Conservation (phyloP, 2,113 vertebrate species). For the Ascaphus truei region DNA sequence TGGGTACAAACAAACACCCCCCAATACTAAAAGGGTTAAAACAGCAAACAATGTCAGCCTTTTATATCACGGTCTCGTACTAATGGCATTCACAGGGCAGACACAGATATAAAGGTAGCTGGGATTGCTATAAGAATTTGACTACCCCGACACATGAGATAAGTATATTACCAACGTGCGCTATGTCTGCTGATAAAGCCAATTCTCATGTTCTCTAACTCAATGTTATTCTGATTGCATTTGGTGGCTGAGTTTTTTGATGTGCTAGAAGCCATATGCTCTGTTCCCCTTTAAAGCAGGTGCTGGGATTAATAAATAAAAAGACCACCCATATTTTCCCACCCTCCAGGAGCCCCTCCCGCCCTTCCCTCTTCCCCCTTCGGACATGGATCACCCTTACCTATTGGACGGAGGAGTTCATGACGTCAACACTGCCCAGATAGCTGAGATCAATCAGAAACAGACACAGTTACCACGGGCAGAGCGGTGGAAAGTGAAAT, state of each 20-base stretch:
- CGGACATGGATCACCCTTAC: conserved; percentile 99
- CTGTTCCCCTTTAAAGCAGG: conserved; percentile 97
- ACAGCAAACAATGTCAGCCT: neutral
- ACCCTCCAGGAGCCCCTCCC: conserved; percentile 50
- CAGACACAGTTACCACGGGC: conserved; percentile 90
- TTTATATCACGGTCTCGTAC: neutral
- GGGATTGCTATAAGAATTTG: neutral
- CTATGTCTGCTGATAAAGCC: neutral
- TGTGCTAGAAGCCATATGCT: neutral
- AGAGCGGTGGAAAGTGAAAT: conserved; percentile 43
- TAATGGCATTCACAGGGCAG: neutral
- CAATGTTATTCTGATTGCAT: neutral
- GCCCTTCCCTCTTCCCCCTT: conserved; percentile 67
- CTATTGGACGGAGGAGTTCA: conserved; percentile 99
- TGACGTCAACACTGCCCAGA: conserved; percentile 99
- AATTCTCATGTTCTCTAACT: too few relatives aligned
- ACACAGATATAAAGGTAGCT: neutral
- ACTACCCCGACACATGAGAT: neutral
- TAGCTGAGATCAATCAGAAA: conserved; percentile 99
- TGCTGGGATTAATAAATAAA: conserved; percentile 77
- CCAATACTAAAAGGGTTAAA: too few relatives aligned
- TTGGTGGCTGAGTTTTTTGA: neutral
- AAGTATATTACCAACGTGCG: neutral
- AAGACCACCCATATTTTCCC: conserved; percentile 77
- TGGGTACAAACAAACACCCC: neutral